phyloP scores from a whole-genome alignment of 2,888 invertebrate species.

The Drosophila mimetica region DNA sequence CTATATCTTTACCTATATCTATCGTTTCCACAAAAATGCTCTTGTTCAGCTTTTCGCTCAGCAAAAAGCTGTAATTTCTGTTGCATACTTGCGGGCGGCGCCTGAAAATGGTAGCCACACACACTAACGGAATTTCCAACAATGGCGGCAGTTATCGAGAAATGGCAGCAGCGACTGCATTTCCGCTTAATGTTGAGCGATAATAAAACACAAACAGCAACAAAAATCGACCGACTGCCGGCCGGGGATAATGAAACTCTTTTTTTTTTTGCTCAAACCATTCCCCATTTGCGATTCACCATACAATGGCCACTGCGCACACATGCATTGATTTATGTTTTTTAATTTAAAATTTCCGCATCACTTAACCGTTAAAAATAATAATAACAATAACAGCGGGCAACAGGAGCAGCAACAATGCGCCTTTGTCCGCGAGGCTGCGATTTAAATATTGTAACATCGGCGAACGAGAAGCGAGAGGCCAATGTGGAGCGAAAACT shows the following conservation, averaged over 20 bases:
- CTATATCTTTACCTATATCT: not conserved
- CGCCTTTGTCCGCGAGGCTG: constrained; percentile 40
- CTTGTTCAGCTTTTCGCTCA: not conserved
- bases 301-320: constrained; percentile 44
- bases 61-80: constrained; percentile 46
- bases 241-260: constrained; percentile 52
- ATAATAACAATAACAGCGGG: constrained; percentile 51
- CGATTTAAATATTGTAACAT: constrained; percentile 54
- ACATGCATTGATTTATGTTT: constrained; percentile 84
- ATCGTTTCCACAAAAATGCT: constrained; percentile 13
- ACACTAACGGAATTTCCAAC: constrained; percentile 31
- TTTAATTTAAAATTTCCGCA: constrained; percentile 85
- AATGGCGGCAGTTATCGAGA: constrained; percentile 57
- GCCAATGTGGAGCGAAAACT: constrained; percentile 53
- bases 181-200: constrained; percentile 82
- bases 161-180: constrained; percentile 72
- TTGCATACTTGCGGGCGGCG: constrained; percentile 71
- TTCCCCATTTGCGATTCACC: not conserved
- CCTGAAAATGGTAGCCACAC: constrained; percentile 42
- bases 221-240: constrained; percentile 45
- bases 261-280: constrained; percentile 1
- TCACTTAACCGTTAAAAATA: constrained; percentile 81
- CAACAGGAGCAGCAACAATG: constrained; percentile 55
- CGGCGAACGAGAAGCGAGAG: not conserved
- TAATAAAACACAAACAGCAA: constrained; percentile 76